Percentiles rank a stretch among this genome's conserved stretches.
phyloP scores from a whole-genome alignment of 2,797 vertebrate genomes.

The Hoplostethus mediterraneus region DNA sequence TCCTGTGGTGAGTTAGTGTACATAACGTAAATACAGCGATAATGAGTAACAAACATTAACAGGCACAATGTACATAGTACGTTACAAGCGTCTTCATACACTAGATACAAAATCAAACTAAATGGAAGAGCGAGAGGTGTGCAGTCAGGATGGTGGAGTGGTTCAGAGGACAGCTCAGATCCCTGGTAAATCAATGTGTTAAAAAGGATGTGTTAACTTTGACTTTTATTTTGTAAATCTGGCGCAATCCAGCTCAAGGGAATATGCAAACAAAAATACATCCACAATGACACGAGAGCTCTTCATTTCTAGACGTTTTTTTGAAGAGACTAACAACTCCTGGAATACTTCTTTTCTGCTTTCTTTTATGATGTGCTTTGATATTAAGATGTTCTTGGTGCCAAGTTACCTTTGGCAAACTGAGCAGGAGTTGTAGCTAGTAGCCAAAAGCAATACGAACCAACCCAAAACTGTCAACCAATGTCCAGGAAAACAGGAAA shows the following conservation, averaged over 20 bases:
- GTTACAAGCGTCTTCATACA: conserved; percentile 1
- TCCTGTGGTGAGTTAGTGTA: conserved; percentile 8
- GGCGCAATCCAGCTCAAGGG: no score
- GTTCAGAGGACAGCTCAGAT: conserved; percentile 6
- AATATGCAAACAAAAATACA: no score
- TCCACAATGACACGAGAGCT: no score
- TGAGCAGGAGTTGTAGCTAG: neutral
- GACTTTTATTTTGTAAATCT: no score
- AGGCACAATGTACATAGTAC: conserved; percentile 54
- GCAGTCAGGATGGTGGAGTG: neutral
- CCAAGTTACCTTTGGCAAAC: neutral
- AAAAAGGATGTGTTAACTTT: neutral
- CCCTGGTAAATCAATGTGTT: neutral
- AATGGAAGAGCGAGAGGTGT: neutral
- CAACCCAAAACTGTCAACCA: neutral
- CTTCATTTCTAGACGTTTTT: no score
- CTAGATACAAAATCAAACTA: conserved; percentile 18
- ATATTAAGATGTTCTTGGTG: neutral
- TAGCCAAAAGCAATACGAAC: neutral
- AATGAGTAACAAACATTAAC: conserved; percentile 1
- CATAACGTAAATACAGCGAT: conserved; percentile 1
- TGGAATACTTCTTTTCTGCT: no score
- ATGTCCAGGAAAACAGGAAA: neutral
- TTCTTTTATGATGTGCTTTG: no score
- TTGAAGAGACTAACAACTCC: no score